Evolutionary conservation across 2,797 vertebrate genomes (phyloP).

Genomic region (Sebastes jordani): DNA sequence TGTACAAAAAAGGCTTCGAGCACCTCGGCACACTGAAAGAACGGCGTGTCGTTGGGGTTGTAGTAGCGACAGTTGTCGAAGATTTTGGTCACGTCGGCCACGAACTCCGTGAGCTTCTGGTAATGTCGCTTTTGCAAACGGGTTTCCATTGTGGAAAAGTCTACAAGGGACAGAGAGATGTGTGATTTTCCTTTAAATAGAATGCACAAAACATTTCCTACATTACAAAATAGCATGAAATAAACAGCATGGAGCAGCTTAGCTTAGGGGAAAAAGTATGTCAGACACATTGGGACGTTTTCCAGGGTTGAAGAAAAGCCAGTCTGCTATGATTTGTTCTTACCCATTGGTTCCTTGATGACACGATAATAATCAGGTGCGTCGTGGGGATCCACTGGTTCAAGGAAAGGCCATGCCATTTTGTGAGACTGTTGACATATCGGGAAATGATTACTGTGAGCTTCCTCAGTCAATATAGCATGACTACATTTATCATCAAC

Average conservation of each 20-base stretch:
- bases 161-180: conserved; percentile 60
- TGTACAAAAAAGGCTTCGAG: conserved; percentile 99
- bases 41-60: conserved; percentile 98
- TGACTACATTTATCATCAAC: neutral
- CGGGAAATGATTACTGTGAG: neutral
- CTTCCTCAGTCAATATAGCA: neutral
- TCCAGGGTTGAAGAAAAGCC: neutral
- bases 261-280: neutral
- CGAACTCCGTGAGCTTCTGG: conserved; percentile 97
- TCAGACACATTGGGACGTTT: neutral
- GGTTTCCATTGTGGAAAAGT: conserved; percentile 97
- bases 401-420: conserved; percentile 98
- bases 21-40: conserved; percentile 97
- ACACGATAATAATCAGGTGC: conserved; percentile 98
- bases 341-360: conserved; percentile 99
- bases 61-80: conserved; percentile 99
- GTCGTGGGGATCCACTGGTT: conserved; percentile 95
- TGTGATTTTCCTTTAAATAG: neutral
- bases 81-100: conserved; percentile 99
- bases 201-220: neutral
- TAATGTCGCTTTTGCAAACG: conserved; percentile 93
- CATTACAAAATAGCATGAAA: neutral
- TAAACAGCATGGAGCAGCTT: too few relatives aligned
- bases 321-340: conserved; percentile 36
- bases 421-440: conserved; percentile 88